A percentile compares a stretch with the other conserved stretches of the same genome.
Conservation (phyloP, 2,113 vertebrate genomes). For the Paradoxurus hermaphroditus region DNA sequence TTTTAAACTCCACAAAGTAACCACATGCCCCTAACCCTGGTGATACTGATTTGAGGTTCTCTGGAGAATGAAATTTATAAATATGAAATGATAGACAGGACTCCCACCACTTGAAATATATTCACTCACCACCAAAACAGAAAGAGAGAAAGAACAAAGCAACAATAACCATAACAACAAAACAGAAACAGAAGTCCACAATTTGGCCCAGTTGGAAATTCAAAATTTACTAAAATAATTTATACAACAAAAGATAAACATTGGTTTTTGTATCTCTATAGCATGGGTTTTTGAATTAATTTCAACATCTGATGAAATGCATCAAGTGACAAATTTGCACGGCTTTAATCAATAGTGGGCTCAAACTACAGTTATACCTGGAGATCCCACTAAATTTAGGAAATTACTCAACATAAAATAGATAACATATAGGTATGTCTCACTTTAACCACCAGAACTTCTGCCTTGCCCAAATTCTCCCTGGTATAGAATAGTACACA, state of each 20-base stretch:
- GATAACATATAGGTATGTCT: background rate
- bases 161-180: background rate
- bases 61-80: background rate
- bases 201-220: background rate
- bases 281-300: background rate
- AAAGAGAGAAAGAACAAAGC: background rate
- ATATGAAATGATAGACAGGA: background rate
- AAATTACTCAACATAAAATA: constrained; percentile 25
- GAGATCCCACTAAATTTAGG: background rate
- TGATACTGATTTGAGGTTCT: background rate
- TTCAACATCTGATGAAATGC: background rate
- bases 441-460: background rate
- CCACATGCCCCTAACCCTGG: background rate
- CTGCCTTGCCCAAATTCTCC: background rate
- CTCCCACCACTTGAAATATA: background rate
- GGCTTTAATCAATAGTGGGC: background rate
- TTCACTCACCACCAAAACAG: background rate
- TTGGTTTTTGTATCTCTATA: background rate
- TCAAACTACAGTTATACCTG: background rate
- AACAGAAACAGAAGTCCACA: background rate
- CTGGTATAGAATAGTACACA: background rate
- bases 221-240: constrained; percentile 8
- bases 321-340: background rate
- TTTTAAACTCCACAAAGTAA: background rate
- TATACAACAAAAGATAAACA: background rate